Conservation (phyloP, 1,140 invertebrate species). For the Batillaria attramentaria region DNA sequence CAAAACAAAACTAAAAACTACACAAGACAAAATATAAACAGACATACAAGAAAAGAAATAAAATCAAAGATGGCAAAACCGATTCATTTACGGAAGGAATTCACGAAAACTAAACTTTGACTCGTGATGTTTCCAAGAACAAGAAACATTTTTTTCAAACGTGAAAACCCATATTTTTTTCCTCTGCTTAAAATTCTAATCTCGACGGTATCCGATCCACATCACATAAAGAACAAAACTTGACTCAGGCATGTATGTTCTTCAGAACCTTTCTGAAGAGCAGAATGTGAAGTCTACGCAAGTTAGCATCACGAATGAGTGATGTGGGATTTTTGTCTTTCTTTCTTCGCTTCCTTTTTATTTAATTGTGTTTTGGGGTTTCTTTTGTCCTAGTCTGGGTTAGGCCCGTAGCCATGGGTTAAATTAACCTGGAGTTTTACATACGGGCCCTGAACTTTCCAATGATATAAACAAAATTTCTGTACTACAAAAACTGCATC, state of each 20-base stretch:
- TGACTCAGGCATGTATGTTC: background rate
- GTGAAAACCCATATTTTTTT: background rate
- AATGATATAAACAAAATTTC: too few species aligned
- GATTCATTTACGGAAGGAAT: background rate
- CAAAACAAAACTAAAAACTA: background rate
- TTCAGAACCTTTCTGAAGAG: background rate
- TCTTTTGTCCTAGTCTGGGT: background rate
- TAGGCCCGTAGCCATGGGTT: background rate
- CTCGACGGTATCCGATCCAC: background rate
- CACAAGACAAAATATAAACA: background rate
- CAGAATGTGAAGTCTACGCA: too few species aligned
- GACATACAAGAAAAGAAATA: background rate
- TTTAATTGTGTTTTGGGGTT: background rate
- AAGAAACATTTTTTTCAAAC: background rate
- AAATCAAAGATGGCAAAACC: background rate
- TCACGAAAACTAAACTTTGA: background rate
- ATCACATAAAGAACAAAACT: background rate
- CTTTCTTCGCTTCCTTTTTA: background rate
- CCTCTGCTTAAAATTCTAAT: background rate
- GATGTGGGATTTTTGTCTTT: background rate
- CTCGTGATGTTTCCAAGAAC: background rate
- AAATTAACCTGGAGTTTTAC: background rate
- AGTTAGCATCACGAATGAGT: too few species aligned
- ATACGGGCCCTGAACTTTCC: too few species aligned
- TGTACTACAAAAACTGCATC: too few species aligned